A percentile compares a stretch with the other conserved stretches of the same genome.
These are phyloP conservation scores for Mugil cephalus DNA, from an alignment of 2,113 vertebrate species.

Conservation along the genomic window DNA sequence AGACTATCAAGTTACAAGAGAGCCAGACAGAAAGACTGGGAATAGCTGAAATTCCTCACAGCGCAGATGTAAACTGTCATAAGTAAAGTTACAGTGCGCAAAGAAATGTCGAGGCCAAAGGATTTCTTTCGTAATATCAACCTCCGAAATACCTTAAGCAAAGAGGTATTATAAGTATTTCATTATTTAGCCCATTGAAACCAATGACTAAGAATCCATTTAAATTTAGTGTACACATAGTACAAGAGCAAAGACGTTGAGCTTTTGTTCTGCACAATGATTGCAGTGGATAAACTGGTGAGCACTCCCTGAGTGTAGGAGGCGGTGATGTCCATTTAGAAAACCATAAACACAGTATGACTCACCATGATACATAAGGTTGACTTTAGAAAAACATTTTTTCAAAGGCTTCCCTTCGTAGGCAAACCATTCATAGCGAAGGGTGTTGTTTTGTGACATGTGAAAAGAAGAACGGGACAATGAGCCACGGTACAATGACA, in stretches of 20 bases:
- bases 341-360: constrained; percentile 42
- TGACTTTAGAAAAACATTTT: constrained; percentile 48
- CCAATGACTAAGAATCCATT: neutral
- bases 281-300: constrained; percentile 17
- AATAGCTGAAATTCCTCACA: constrained; percentile 52
- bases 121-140: neutral
- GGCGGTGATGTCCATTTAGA: constrained; percentile 35
- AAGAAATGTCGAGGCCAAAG: neutral
- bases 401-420: constrained; percentile 27
- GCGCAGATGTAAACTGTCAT: constrained; percentile 52
- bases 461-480: constrained; percentile 20
- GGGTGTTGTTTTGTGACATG: constrained; percentile 35
- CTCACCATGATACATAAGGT: constrained; percentile 41
- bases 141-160: neutral
- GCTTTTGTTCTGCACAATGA: constrained; percentile 3
- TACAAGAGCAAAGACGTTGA: neutral
- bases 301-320: constrained; percentile 18
- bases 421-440: constrained; percentile 28
- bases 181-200: neutral
- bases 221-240: neutral
- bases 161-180: neutral
- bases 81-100: neutral
- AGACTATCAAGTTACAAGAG: constrained; percentile 52
- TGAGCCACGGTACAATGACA: neutral
- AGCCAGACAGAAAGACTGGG: constrained; percentile 6